Base-by-base conservation (phyloP, 37 sponge, comb jelly and placozoan genomes). In the Aphrocallistes beatrix region DNA sequence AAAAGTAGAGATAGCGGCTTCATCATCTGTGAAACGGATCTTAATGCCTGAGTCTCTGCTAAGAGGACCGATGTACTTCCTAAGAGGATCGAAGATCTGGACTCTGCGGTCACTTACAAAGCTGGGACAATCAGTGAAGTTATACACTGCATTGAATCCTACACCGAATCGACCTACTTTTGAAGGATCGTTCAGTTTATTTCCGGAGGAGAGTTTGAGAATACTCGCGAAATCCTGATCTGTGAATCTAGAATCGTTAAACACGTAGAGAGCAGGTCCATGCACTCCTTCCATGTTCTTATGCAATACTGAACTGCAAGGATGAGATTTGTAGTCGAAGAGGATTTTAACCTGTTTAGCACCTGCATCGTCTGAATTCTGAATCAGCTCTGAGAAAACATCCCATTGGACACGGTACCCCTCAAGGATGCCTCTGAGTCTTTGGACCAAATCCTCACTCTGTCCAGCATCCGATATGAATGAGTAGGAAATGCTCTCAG, bases 61-160 rank as follows among this genome's bases (percentile, higher is more conserved):
- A 13, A 60, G n/a, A 21, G 10, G 8, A 60, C 75, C 75, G n/a
- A 60, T 30, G 75, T 60, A 60, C 21, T 60, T 60, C 34, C n/a
- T 19, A 32, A 60, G 75, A 60, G 75, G 75, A 13, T 60, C 75
- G 75, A 60, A 60, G 10, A 60, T 60, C 21, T 60, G 75, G n/a
- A 60, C 75, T 6, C 28, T 25, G n/a, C n/a, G 28, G 34, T 60
- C 34, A 60, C 75, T 60, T 0, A 94, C 50, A 42, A 91, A 90
- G 0, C 48, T 89, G n/a, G 94, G 92, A 40, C 90, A 89, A 40
- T 94, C 94, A 49, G 92, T 94, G 21, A 94, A 38, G 84, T 94
- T 92, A 51, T 94, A 94, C 1, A 89, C 92, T 0, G 89, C 91
- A 91, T 94, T 94, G 51, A 94, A 91, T 0, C 94, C 94, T 51